Evolutionary conservation across 2,888 invertebrate species (phyloP), one percentile per base, ranked within the genome.

Genomic region (Hyalella azteca): DNA sequence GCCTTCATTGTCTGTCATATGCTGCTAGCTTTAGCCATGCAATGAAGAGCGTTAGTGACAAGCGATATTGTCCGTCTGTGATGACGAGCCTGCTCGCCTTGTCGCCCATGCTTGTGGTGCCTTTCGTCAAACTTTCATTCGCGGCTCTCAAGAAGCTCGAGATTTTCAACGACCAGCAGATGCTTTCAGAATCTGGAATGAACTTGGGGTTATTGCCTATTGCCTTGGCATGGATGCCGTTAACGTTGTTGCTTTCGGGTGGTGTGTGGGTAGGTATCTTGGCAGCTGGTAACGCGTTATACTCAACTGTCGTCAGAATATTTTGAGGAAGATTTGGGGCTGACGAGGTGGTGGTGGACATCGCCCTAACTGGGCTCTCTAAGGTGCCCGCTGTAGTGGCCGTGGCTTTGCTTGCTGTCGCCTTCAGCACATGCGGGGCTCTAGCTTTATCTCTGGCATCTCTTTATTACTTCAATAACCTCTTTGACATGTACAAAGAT

Each of bases 401-500:
- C 15, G 90, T 90, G 0, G 87, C 91, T 2, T 88, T 94, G 0
- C 87, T 93, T 32, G 90, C 91, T 49, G 89, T 93, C 5, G 91
- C 91, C 26, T 89, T 91, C 19, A 88, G 91, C 19, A 92, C 94
- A 0, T 94, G 94, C 86, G 95, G 94, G 4, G 93, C 93, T 1
- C 89, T 94, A 7, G 91, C 93, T 0, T 88, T 95, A 77, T 88
- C 90, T 9, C 88, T 91, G 11, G 93, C 92, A 0, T 90, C 91
- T 4, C 89, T 91, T 0, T 92, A 93, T 87, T 93, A 93, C 87
- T 92, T 92, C 59, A 89, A 93, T 82, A 90, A 92, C 90, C 87
- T 94, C 19, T 92, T 92, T 5, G 92, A 91, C 88, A 91, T 93
- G 91, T 93, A 92, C 75, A 93, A 94, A 88, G 93, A 93, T 86